Evolutionary conservation across 2,888 invertebrate genomes (phyloP).

Genomic region (Ectobius pallidus): DNA sequence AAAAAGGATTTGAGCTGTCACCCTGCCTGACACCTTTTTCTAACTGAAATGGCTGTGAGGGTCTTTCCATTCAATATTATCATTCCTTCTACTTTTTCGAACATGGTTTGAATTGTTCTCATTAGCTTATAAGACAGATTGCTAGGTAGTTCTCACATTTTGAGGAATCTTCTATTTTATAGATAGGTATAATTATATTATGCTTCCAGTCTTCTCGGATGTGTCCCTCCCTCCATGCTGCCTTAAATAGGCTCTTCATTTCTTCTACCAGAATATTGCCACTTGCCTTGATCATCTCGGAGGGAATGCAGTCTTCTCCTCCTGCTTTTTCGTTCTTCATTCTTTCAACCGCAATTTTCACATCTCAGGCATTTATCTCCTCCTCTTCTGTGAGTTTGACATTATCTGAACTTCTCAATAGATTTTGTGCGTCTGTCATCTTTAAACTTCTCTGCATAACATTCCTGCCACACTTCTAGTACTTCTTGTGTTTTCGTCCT

Average conservation of each 20-base stretch:
- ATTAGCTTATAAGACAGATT: neutral
- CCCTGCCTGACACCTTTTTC: neutral
- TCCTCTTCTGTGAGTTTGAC: neutral
- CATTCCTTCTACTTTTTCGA: neutral
- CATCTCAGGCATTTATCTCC: neutral
- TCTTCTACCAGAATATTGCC: neutral
- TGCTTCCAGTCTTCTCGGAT: neutral
- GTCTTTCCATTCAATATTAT: neutral
- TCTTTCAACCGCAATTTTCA: neutral
- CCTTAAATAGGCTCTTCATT: neutral
- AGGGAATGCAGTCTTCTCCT: neutral
- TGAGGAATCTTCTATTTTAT: neutral
- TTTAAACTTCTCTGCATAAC: neutral
- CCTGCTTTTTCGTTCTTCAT: neutral
- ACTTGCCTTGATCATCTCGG: neutral
- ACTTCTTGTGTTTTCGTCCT: neutral
- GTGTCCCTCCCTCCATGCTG: neutral
- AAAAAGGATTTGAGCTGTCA: neutral
- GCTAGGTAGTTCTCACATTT: neutral
- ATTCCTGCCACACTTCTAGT: neutral
- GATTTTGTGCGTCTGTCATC: neutral
- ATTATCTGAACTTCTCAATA: neutral
- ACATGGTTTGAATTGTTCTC: neutral
- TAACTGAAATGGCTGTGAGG: too few species aligned
- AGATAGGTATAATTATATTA: neutral